Evolutionary conservation across 1,140 invertebrate genomes (phyloP), one percentile per base, ranked within the genome.

Genomic region (Drosophila sechellia): DNA sequence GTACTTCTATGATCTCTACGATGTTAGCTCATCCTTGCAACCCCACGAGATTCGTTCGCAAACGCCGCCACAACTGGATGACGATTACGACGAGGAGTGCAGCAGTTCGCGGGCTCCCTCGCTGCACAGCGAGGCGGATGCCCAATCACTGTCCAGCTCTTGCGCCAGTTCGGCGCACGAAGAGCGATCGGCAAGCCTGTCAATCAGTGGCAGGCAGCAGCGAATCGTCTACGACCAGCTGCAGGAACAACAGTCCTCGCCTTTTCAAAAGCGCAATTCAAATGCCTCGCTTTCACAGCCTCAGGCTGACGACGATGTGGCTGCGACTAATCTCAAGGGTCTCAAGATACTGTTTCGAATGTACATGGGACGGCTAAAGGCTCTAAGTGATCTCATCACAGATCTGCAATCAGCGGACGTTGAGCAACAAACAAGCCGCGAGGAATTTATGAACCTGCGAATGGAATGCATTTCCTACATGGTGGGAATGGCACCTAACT

Each of bases 291-390:
- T 79, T 1, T 86, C 83, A 4, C 90, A 85, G 27, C 77, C 70
- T 2, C 85, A 81, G 43, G 63, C 64, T 0, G 81, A 85, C 10
- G 80, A 78, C 27, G 84, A 90, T 54, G 6, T 63, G 48, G 71
- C 64, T n/a, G 80, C 74, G 17, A 90, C 61, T 0, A 91, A 92
- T 77, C 63, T 89, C 0, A 91, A 92, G 61, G 91, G 91, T 1
- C 74, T 92, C 0, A 92, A 92, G 72, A 92, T 92, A 34, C 80
- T 92, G 1, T 92, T 92, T 54, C 91, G 91, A 43, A 92, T 92
- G 91, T 92, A 92, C 58, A 84, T 92, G 81, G 91, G 91, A 0
- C 85, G 87, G 1, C 31, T 92, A 2, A 92, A 92, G 50, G 73
- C 81, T 0, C 69, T 92, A 2, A 90, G 84, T 65, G 90, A 92